Conservation (phyloP, 23 tunicate genomes). For the Diplosoma virens region DNA sequence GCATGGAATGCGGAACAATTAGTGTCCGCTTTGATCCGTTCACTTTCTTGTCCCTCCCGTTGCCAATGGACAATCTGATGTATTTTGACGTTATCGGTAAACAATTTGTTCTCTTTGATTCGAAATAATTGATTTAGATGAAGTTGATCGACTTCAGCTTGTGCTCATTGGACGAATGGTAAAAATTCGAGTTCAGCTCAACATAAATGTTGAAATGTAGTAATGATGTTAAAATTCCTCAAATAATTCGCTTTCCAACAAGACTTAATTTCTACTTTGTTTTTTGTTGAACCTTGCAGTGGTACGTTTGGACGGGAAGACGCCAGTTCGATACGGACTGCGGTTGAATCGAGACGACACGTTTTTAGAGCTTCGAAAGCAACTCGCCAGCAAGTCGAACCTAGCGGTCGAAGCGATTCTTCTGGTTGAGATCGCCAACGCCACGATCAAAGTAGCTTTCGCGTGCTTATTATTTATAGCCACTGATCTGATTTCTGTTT, state of each 20-base stretch:
- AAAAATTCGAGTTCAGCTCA: too few species aligned
- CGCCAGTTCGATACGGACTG: slow-evolving; percentile 66
- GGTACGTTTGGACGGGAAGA: slow-evolving; percentile 51
- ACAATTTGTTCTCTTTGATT: background rate
- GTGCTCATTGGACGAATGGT: too few species aligned
- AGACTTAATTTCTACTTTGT: background rate
- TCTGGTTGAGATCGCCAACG: slow-evolving; percentile 52
- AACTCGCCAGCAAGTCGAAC: slow-evolving; percentile 47
- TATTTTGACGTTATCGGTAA: slow-evolving; percentile 80
- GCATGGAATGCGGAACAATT: slow-evolving; percentile 65
- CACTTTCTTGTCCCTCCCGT: slow-evolving; percentile 89
- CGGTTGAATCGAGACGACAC: slow-evolving; percentile 78
- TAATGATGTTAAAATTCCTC: too few species aligned
- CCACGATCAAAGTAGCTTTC: slow-evolving; percentile 77
- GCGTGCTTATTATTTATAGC: too few species aligned
- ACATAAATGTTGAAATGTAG: too few species aligned
- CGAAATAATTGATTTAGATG: too few species aligned
- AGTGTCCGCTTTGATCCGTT: slow-evolving; percentile 95
- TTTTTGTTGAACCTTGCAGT: slow-evolving; percentile 59
- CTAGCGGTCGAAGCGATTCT: slow-evolving; percentile 46
- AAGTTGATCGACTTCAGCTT: too few species aligned
- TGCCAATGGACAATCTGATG: slow-evolving; percentile 96
- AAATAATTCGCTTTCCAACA: too few species aligned
- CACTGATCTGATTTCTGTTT: too few species aligned
- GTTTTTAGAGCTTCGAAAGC: slow-evolving; percentile 51